Base-by-base conservation (phyloP, 2,113 vertebrate species). In the Callocephalon fimbriatum region DNA sequence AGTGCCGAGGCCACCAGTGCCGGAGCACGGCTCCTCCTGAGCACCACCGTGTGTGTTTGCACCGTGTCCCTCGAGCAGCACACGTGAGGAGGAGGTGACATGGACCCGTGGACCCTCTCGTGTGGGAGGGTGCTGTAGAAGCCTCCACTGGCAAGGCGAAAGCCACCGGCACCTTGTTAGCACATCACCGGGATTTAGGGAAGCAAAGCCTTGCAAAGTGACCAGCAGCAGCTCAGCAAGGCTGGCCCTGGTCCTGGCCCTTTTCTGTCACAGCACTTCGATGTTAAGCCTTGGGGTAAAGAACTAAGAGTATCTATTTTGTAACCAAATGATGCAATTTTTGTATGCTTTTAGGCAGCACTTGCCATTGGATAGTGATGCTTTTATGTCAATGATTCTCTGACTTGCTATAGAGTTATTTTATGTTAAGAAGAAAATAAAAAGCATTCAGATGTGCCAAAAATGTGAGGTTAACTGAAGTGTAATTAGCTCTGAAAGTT, bases 371-470 rank as follows among this genome's bases (percentile, higher is more conserved):
- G 66, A 82, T 90, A 96, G 70, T 73, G 94, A 95, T 86, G 87
- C 59, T 97, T 97, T 95, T 93, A 86, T 95, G 93, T 96, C 82
- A 38, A 56, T 72, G 91, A 89, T 82, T 92, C 91, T 97, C 66
- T 97, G 93, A 91, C 85, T 87, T 75, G 92, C 63, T 95, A 83
- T 51, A 87, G 59, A 92, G 96, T 58, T 95, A 81, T 94, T 94
- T 96, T 86, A 82, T 86, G 77, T 81, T 94, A 91, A 86, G 65
- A 92, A 90, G 63, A 90, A 93, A 95, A 93, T 84, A 40, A 71
- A 93, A 91, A 96, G 56, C 91, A 91, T 89, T 95, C 94, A 79
- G 48, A 89, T 93, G 97, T 98, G 96, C 97, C 97, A 97, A 97
- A 98, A 97, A 90, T 51, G 74, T 86, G 93, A 96, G 94, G 83